Evolutionary conservation across 2,797 vertebrate genomes (phyloP).

Genomic region (Garrulus glandarius): DNA sequence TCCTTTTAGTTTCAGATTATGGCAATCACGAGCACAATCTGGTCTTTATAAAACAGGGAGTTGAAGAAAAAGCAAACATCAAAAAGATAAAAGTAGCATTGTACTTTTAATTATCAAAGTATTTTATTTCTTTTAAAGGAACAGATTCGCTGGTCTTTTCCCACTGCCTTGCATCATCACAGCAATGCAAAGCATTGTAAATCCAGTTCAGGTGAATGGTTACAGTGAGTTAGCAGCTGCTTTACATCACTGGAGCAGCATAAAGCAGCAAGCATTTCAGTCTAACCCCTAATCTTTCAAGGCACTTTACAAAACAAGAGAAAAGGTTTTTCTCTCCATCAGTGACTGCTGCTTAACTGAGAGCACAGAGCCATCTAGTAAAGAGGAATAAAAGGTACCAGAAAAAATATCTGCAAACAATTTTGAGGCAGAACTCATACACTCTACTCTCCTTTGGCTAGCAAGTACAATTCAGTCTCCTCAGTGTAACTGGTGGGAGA

Average conservation of each 20-base stretch:
- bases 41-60: conserved; percentile 19
- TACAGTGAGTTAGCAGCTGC: conserved; percentile 21
- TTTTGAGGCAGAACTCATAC: neutral
- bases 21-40: neutral
- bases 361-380: neutral
- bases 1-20: conserved; percentile 19
- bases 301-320: neutral
- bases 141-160: neutral
- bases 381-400: neutral
- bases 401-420: neutral
- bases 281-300: neutral
- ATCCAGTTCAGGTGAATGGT: neutral
- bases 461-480: neutral
- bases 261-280: neutral
- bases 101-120: conserved; percentile 34
- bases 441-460: neutral
- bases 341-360: neutral
- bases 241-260: conserved; percentile 10
- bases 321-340: neutral
- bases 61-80: conserved; percentile 2
- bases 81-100: conserved; percentile 29
- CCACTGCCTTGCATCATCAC: conserved; percentile 15
- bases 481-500: neutral
- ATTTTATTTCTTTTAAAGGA: conserved; percentile 21
- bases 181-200: neutral